phyloP scores from a whole-genome alignment of 2,888 invertebrate genomes.

The Lasioglossum vierecki region DNA sequence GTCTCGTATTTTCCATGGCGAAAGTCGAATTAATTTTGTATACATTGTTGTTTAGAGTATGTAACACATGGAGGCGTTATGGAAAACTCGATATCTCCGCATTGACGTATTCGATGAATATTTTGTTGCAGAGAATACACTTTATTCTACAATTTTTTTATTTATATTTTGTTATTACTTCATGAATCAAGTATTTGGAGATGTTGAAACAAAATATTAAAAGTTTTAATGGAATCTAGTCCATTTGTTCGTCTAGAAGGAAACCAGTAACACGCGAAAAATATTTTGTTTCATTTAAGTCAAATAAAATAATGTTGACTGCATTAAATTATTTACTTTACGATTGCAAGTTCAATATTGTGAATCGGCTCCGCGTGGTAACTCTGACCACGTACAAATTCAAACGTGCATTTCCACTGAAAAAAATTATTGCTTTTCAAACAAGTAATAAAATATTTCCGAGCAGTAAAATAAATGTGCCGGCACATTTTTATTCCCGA shows the following conservation, averaged over 20 bases:
- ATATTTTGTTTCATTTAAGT: not conserved
- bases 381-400: not conserved
- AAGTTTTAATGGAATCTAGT: too few relatives aligned
- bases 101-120: not conserved
- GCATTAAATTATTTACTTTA: not conserved
- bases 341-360: not conserved
- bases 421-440: not conserved
- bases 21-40: not conserved
- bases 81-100: not conserved
- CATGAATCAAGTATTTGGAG: too few relatives aligned
- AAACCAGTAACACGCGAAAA: not conserved
- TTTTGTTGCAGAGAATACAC: not conserved
- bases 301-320: not conserved
- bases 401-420: not conserved
- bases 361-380: not conserved
- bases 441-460: not conserved
- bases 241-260: too few relatives aligned
- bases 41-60: not conserved
- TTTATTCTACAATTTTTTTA: too few relatives aligned
- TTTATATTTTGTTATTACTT: too few relatives aligned
- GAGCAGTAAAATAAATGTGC: not conserved
- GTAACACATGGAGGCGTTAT: not conserved
- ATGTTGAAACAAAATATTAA: too few relatives aligned
- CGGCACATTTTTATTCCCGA: not conserved
- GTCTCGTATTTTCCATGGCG: not conserved